A percentile compares a stretch with the other conserved stretches of the same genome.
phyloP scores from a whole-genome alignment of 2,113 vertebrate genomes.

The Chloroceryle aenea region DNA sequence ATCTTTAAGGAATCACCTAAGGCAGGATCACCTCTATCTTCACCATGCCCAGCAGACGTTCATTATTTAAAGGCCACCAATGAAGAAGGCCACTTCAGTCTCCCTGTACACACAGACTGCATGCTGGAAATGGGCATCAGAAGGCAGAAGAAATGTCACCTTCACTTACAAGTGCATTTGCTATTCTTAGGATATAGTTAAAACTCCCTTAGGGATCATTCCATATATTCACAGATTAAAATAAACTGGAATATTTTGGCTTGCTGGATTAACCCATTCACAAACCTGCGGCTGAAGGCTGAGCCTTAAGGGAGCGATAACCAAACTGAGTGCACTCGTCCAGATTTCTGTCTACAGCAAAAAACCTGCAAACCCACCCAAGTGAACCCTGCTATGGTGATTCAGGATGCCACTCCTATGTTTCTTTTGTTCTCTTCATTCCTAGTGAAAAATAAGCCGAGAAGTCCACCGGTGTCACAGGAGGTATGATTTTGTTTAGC shows the following conservation, averaged over 20 bases:
- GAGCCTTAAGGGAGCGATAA: neutral
- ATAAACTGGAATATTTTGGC: neutral
- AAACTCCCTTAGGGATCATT: neutral
- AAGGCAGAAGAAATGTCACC: neutral
- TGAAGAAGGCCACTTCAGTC: neutral
- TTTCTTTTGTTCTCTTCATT: neutral
- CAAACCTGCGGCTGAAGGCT: neutral
- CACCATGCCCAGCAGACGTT: neutral
- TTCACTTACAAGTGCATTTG: neutral
- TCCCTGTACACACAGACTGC: neutral
- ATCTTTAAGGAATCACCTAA: neutral
- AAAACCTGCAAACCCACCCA: neutral
- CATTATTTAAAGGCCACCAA: neutral
- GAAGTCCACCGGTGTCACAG: neutral
- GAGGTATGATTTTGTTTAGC: neutral
- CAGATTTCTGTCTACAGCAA: neutral
- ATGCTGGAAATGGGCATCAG: neutral
- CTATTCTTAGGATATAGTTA: neutral
- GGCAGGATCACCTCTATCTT: neutral
- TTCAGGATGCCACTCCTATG: neutral
- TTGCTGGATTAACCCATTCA: neutral
- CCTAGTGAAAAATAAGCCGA: neutral
- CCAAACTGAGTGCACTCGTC: neutral
- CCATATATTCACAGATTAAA: neutral
- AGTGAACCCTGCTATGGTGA: neutral